A percentile compares a stretch with the other conserved stretches of the same genome.
phyloP scores from a whole-genome alignment of 2,888 invertebrate genomes.

The Napeogenes sylphis region DNA sequence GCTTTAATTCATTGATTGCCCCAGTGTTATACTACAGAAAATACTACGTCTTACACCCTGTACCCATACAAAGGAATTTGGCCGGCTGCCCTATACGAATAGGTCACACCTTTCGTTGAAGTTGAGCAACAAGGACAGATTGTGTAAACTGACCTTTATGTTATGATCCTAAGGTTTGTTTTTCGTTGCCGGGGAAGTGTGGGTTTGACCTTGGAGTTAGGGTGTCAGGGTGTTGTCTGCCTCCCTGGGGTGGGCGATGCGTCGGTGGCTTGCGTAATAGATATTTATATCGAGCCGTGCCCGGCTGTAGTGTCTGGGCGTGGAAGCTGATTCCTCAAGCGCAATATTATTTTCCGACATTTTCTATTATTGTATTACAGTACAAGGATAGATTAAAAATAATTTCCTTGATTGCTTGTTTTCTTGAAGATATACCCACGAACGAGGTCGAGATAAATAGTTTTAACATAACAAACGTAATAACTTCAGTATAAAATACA shows the following conservation, averaged over 20 bases:
- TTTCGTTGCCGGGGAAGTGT: conserved; percentile 34
- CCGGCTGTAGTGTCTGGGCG: conserved; percentile 22
- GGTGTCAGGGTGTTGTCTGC: conserved; percentile 55
- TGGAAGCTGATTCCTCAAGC: conserved; percentile 10
- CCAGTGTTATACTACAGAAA: conserved; percentile 39
- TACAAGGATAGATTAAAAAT: too few relatives aligned
- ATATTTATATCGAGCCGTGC: conserved; percentile 56
- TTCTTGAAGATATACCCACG: too few relatives aligned
- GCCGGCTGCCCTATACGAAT: conserved; percentile 37
- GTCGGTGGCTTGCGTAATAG: conserved; percentile 66
- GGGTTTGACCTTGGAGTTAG: conserved; percentile 64
- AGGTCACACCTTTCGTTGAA: conserved; percentile 25
- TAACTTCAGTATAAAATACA: too few relatives aligned
- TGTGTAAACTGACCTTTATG: conserved; percentile 36
- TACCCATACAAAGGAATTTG: conserved; percentile 37
- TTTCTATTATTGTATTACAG: conserved; percentile 6
- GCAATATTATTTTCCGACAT: conserved; percentile 6
- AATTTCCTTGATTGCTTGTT: too few relatives aligned
- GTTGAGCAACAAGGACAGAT: conserved; percentile 14
- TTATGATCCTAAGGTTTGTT: conserved; percentile 32
- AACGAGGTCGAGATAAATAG: too few relatives aligned
- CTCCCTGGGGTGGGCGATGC: conserved; percentile 46
- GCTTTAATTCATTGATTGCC: conserved; percentile 65
- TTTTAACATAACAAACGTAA: too few relatives aligned
- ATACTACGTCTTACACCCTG: conserved; percentile 40